A percentile compares a stretch with the other conserved stretches of the same genome.
Evolutionary conservation across 2,888 invertebrate genomes (phyloP).

Genomic region (Trissolcus japonicus): DNA sequence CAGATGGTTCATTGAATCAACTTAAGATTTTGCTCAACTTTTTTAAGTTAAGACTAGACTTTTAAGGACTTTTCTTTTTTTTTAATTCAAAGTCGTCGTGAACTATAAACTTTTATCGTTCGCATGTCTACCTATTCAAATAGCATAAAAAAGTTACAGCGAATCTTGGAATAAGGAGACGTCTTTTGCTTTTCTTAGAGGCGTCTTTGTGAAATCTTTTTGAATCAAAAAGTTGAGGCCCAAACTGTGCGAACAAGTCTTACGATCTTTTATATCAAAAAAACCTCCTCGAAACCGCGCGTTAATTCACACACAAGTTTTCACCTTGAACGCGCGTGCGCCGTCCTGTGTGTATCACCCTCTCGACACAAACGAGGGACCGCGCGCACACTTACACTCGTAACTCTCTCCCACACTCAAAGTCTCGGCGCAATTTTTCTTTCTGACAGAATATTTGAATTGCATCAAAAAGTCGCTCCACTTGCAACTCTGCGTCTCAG

Average conservation of each 20-base stretch:
- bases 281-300: conserved; percentile 63
- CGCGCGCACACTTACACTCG: background rate
- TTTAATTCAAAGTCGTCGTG: no score
- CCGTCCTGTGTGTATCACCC: conserved; percentile 33
- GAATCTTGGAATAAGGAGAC: no score
- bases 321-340: conserved; percentile 40
- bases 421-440: conserved; percentile 39
- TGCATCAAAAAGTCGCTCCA: conserved; percentile 49
- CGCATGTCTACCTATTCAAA: no score
- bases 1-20: no score
- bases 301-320: conserved; percentile 64
- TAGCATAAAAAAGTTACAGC: no score
- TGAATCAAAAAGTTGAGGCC: conserved; percentile 28
- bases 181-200: no score
- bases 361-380: conserved; percentile 10
- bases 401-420: conserved; percentile 10
- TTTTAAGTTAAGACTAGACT: no score
- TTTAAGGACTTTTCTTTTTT: no score
- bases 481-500: conserved; percentile 47
- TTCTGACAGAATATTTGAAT: conserved; percentile 51
- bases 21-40: no score
- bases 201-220: background rate
- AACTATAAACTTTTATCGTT: no score
- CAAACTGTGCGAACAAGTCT: conserved; percentile 66
- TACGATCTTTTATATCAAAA: conserved; percentile 64